These are phyloP conservation scores for Myopa testacea DNA, from an alignment of 2,888 invertebrate species.

Conservation along the genomic window DNA sequence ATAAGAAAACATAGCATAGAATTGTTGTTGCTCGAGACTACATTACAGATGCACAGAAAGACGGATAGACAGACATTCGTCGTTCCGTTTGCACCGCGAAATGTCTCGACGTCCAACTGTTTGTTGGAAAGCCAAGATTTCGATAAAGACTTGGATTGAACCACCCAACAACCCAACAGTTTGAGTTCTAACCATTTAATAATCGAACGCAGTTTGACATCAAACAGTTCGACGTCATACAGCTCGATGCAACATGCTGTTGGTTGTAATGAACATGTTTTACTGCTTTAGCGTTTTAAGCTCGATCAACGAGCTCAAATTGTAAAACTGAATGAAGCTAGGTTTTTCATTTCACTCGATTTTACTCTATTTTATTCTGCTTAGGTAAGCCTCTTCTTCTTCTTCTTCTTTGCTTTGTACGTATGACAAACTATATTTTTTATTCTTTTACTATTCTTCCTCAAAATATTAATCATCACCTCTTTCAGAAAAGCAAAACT, in stretches of 20 bases:
- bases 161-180: neutral
- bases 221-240: neutral
- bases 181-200: neutral
- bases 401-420: neutral
- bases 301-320: too few species aligned
- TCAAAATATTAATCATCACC: too few species aligned
- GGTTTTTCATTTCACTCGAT: neutral
- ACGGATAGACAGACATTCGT: neutral
- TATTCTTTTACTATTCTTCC: too few species aligned
- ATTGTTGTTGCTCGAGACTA: neutral
- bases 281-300: too few species aligned
- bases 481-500: too few species aligned
- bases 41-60: too few species aligned
- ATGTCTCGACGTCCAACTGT: neutral
- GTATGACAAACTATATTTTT: too few species aligned
- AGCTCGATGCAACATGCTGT: conserved; percentile 25
- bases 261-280: neutral
- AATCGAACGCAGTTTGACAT: neutral
- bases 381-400: neutral
- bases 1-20: neutral
- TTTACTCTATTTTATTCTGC: neutral
- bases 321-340: neutral
- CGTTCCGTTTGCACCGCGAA: neutral
- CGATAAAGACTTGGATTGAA: too few species aligned
- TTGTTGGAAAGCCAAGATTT: neutral